Evolutionary conservation across 1,140 invertebrate genomes (phyloP), one percentile per base, ranked within the genome.

Genomic region (Drosophila lacertosa): DNA sequence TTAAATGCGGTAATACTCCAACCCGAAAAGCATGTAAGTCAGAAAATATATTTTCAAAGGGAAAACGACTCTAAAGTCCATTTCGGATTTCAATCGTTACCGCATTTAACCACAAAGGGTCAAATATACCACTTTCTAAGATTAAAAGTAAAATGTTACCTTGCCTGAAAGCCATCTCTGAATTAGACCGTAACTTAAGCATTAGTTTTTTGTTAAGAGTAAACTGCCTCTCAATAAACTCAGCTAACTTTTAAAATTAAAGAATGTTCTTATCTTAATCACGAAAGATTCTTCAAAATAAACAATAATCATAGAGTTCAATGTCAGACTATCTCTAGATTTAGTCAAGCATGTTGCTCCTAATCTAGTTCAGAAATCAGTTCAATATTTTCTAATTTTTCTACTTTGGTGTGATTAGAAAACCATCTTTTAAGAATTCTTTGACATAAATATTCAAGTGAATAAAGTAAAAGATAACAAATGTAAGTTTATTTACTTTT

Each of bases 1-100:
- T 47, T 63, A 58, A 67, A 72, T 63, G 55, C 40, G 50, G 42
- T 65, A 66, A 50, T 54, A 55, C 26, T 11, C 6, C 33, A 24
- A 35, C 16, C 29, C 13, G 64, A 29, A 35, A 32, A 4, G 15
- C 18, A 13, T 39, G 47, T 33, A 18, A 22, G 48, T 13, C 50
- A 7, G 37, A 50, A 50, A 35, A 22, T 51, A 40, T 24, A 40
- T 20, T 51, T 32, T 51, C 35, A 22, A 37, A 37, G 50, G 22
- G 42, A 51, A 51, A 51, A 33, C 29, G 7, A 45, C 6, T 40
- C 9, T 9, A 10, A 11, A 35, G 37, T 18, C 44, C 11, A 20
- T n/a, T 29, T 20, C 10, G 13, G 15, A 40, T 9, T 18, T 16
- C 26, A 29, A 29, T 29, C 26, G 24, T 26, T 26, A 5, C 4